A percentile compares a stretch with the other conserved stretches of the same genome.
These are phyloP conservation scores for Raphicerus campestris DNA, from an alignment of 2,113 vertebrate genomes.

Conservation along the genomic window DNA sequence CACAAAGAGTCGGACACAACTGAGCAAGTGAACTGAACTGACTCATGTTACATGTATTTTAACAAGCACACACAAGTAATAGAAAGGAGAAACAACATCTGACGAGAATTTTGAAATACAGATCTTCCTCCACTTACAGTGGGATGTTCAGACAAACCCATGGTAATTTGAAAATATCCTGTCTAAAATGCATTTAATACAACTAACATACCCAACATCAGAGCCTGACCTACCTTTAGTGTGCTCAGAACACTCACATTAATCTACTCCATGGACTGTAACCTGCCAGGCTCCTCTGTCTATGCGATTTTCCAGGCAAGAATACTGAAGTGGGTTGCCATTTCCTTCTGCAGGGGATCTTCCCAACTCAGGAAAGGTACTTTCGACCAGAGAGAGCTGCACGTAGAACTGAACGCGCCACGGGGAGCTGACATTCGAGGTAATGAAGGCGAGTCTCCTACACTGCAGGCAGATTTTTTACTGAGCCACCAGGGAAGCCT, in stretches of 20 bases:
- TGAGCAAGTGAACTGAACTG: not conserved
- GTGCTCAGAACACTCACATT: not conserved
- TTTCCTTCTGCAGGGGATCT: not conserved
- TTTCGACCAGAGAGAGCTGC: too few relatives aligned
- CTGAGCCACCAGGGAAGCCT: not conserved
- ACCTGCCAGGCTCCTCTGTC: not conserved
- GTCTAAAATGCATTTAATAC: not conserved
- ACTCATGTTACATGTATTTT: not conserved
- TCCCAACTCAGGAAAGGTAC: not conserved
- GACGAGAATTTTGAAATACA: not conserved
- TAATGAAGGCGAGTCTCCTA: not conserved
- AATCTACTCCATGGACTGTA: not conserved
- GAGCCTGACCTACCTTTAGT: not conserved
- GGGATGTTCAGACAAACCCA: not conserved
- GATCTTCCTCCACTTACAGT: not conserved
- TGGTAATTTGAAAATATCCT: not conserved
- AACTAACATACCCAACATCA: not conserved
- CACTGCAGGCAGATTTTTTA: not conserved
- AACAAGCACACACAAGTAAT: not conserved
- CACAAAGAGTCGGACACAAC: not conserved
- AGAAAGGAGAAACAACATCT: not conserved
- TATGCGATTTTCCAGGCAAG: not conserved
- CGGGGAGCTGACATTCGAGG: not conserved
- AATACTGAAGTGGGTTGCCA: not conserved
- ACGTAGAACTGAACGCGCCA: too few relatives aligned